Percentiles rank a stretch among this genome's conserved stretches.
Evolutionary conservation across 2,888 invertebrate species (phyloP).

Genomic region (Ptycholaimellus sp.): DNA sequence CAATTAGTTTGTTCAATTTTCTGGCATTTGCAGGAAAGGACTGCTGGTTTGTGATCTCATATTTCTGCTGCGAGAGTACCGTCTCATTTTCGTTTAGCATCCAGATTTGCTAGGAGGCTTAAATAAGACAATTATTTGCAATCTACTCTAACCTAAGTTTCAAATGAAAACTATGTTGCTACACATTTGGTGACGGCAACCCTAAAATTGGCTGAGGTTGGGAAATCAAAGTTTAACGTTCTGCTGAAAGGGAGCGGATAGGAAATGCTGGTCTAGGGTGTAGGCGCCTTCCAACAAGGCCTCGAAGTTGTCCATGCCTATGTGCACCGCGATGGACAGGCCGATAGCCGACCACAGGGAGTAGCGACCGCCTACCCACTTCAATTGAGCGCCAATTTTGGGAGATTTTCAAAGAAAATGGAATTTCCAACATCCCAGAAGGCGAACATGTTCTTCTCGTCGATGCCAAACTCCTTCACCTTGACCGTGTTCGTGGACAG

Average conservation of each 20-base stretch:
- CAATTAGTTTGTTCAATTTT: too few relatives aligned
- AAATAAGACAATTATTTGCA: too few relatives aligned
- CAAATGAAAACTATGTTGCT: too few relatives aligned
- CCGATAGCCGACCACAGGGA: slow-evolving; percentile 97
- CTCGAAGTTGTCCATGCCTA: slow-evolving; percentile 73
- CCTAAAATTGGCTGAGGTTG: too few relatives aligned
- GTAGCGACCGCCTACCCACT: slow-evolving; percentile 84
- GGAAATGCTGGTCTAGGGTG: slow-evolving; percentile 74
- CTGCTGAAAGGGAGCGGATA: slow-evolving; percentile 52
- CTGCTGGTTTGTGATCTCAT: too few relatives aligned
- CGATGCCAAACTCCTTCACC: slow-evolving; percentile 84
- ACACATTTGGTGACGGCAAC: too few relatives aligned
- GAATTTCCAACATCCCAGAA: slow-evolving; percentile 70
- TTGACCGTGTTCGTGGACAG: slow-evolving; percentile 69
- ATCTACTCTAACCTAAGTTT: too few relatives aligned
- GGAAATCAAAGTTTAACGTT: slow-evolving; percentile 44
- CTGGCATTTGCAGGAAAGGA: too few relatives aligned
- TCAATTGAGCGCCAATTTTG: slow-evolving; percentile 6
- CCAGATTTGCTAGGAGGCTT: too few relatives aligned
- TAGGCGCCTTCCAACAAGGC: slow-evolving; percentile 63
- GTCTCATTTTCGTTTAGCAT: too few relatives aligned
- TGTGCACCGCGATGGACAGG: slow-evolving; percentile 61
- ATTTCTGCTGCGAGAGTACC: too few relatives aligned
- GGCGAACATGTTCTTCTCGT: slow-evolving; percentile 87
- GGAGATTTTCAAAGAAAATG: background rate